A percentile compares a stretch with the other conserved stretches of the same genome.
These are phyloP conservation scores for Sula dactylatra DNA, from an alignment of 2,113 vertebrate genomes.

Conservation along the genomic window DNA sequence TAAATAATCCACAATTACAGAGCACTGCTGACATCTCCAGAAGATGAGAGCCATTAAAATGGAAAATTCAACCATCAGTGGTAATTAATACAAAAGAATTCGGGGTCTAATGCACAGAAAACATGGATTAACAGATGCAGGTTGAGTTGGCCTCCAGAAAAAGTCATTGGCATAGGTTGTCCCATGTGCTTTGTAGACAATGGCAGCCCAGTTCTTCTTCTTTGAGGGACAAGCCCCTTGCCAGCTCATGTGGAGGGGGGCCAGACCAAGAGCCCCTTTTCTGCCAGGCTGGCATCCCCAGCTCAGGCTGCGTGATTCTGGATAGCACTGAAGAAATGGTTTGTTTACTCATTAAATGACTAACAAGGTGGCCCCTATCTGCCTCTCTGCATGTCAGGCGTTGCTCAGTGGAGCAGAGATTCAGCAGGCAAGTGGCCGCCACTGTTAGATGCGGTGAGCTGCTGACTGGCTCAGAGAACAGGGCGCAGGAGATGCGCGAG, in stretches of 20 bases:
- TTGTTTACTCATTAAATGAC: slow-evolving; percentile 55
- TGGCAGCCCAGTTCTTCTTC: neutral
- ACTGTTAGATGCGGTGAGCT: neutral
- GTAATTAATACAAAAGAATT: neutral
- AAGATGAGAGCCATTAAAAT: neutral
- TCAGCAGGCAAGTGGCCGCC: neutral
- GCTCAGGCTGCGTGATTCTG: slow-evolving; percentile 16
- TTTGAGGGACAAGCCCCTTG: neutral
- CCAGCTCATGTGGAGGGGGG: neutral
- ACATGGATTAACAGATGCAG: neutral
- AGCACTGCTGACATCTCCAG: neutral
- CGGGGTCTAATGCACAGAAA: neutral
- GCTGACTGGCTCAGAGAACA: neutral
- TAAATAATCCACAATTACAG: slow-evolving; percentile 3
- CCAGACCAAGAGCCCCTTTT: slow-evolving; percentile 21
- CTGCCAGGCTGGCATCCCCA: neutral
- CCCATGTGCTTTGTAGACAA: neutral
- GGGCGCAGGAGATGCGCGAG: neutral
- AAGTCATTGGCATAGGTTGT: neutral
- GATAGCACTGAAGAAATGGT: neutral
- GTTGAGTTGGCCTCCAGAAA: neutral
- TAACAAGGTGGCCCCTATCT: slow-evolving; percentile 12
- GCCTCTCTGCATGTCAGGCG: neutral
- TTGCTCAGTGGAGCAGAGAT: slow-evolving; percentile 9
- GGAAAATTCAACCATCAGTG: neutral